Evolutionary conservation across 2,113 vertebrate species (phyloP).

Genomic region (Tylochromis polylepis): DNA sequence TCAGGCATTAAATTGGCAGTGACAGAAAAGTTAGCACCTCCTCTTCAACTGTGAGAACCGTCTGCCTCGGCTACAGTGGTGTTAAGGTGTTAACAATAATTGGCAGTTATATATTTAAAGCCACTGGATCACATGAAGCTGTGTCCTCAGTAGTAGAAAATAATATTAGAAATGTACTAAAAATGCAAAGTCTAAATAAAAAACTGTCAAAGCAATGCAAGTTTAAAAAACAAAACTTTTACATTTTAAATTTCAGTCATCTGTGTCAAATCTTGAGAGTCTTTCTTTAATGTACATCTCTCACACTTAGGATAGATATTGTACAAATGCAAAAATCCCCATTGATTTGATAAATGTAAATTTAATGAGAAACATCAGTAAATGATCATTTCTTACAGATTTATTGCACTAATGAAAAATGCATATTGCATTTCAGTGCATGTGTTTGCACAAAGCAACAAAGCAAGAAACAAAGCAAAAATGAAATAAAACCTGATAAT

Average conservation of each 20-base stretch:
- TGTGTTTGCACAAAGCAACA: not conserved
- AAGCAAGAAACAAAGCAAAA: not conserved
- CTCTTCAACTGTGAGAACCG: slow-evolving; percentile 12
- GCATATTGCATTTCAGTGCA: not conserved
- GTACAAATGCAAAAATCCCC: not conserved
- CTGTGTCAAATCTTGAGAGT: not conserved
- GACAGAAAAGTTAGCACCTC: slow-evolving; percentile 51
- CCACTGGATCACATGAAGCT: not conserved
- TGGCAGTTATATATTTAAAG: slow-evolving; percentile 12
- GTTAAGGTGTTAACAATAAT: slow-evolving; percentile 21
- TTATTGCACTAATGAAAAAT: not conserved
- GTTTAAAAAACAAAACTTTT: not conserved
- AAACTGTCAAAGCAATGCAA: not conserved
- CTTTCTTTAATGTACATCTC: not conserved
- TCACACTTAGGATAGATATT: not conserved
- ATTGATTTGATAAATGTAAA: not conserved
- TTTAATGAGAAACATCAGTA: not conserved
- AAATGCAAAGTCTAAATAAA: not conserved
- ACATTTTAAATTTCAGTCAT: not conserved
- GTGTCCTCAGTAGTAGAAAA: not conserved
- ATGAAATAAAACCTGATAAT: not conserved
- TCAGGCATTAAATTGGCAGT: slow-evolving; percentile 50
- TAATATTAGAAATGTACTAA: not conserved
- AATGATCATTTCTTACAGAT: not conserved
- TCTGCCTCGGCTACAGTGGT: not conserved